These are phyloP conservation scores for Sympetrum striolatum DNA, from an alignment of 2,888 invertebrate species.

Conservation along the genomic window DNA sequence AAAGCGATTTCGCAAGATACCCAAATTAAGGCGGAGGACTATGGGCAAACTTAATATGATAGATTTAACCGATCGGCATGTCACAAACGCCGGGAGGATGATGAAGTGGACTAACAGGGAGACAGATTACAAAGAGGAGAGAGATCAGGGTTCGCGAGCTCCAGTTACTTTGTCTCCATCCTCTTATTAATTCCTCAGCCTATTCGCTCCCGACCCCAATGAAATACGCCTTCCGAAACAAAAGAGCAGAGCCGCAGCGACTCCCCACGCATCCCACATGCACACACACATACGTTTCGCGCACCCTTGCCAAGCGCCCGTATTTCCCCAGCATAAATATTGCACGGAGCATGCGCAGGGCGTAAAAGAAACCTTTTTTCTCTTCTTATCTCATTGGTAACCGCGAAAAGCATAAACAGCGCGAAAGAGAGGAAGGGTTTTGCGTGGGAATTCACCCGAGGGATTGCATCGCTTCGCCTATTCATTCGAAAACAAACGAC, in stretches of 20 bases:
- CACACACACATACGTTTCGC: background rate
- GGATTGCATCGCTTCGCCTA: slow-evolving; percentile 32
- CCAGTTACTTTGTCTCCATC: background rate
- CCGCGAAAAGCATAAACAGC: slow-evolving; percentile 9
- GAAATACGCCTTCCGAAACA: background rate
- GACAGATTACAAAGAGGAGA: background rate
- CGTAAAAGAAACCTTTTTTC: background rate
- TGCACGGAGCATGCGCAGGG: background rate
- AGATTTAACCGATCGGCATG: background rate
- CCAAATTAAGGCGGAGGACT: too few relatives aligned
- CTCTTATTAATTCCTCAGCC: background rate
- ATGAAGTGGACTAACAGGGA: background rate
- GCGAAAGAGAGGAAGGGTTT: background rate
- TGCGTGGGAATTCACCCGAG: slow-evolving; percentile 4
- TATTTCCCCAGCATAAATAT: background rate
- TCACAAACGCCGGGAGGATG: background rate
- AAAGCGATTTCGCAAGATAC: too few relatives aligned
- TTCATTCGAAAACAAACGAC: slow-evolving; percentile 41
- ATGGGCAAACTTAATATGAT: too few relatives aligned
- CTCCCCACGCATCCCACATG: background rate
- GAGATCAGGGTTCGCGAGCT: background rate
- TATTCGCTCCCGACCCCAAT: background rate
- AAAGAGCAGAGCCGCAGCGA: background rate
- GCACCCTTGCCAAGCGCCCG: background rate
- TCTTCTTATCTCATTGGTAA: background rate